Percentiles rank a stretch among this genome's conserved stretches.
Evolutionary conservation across 2,797 vertebrate species (phyloP).

Genomic region (Vipera latastei): DNA sequence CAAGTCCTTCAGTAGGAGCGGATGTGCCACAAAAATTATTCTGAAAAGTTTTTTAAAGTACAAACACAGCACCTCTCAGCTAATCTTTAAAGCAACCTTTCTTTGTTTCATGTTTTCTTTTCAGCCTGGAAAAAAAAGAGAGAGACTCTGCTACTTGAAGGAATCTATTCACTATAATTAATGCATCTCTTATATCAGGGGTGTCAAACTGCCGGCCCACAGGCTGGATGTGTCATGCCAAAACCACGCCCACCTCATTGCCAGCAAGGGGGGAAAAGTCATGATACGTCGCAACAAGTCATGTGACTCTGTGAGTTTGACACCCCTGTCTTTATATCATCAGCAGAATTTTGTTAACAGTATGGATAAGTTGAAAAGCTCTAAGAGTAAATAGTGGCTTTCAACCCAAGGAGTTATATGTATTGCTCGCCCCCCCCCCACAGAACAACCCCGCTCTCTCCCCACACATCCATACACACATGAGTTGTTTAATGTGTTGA

Average conservation of each 20-base stretch:
- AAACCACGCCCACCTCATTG: too few species aligned
- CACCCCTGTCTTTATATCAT: background rate
- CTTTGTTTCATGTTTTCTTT: background rate
- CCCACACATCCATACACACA: background rate
- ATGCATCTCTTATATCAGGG: background rate
- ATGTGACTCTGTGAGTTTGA: too few species aligned
- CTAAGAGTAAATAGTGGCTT: background rate
- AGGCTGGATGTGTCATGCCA: too few species aligned
- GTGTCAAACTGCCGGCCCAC: too few species aligned
- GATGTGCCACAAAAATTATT: background rate
- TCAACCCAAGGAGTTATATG: background rate
- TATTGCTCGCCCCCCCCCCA: background rate
- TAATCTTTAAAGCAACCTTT: background rate
- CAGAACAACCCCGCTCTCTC: background rate
- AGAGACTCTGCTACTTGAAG: background rate
- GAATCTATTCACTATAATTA: background rate
- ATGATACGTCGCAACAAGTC: too few species aligned
- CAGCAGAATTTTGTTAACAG: background rate
- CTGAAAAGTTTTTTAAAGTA: background rate
- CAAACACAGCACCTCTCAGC: background rate
- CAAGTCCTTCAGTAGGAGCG: background rate
- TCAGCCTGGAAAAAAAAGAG: background rate
- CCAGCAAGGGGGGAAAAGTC: too few species aligned
- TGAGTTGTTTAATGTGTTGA: background rate
- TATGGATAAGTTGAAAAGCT: background rate